Evolutionary conservation across 2,888 invertebrate species (phyloP), one percentile per base, ranked within the genome.

Genomic region (Troides oblongomaculatus): DNA sequence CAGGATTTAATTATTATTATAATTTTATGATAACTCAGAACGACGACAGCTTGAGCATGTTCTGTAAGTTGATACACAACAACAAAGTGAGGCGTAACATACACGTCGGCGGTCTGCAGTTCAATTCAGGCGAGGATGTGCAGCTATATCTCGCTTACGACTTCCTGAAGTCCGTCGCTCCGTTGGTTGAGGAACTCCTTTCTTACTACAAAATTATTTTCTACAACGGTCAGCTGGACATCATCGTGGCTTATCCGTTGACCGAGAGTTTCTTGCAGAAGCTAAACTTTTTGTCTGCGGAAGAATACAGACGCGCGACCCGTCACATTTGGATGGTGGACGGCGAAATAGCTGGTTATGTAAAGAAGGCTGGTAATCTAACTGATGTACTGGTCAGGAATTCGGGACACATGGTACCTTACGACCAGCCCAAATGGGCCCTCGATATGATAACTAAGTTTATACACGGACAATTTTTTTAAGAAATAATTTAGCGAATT

Each of bases 1-100:
- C 97, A 7, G 97, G 97, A 0, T 96, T 96, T 71, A 83, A 94
- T n/a, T 94, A 95, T 78, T 96, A 95, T 76, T 97, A 95, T 79
- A 97, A 97, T 80, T 95, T 94, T 78, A 81, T 97, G 23, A 83
- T 93, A 62, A 71, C 86, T 0, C 85, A 93, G 0, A 84, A 91
- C 7, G 92, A 93, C 21, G 83, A 86, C 2, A 91, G 93, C 62
- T 82, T 86, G 62, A 85, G 90, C 23, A 79, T 88, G 1, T 86
- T 89, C 50, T 74, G 75, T 0, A 70, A 82, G n/a, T 74, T 90
- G 25, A 75, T 93, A 1, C 78, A 88, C 46, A 84, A 88, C 74
- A 81, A 83, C 23, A 79, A 83, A 64, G 85, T 94, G 0, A 86
- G 95, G 62, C 78, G 78, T 1, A 93, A 93, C 43, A 91, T 95